Conservation (phyloP, 2,888 invertebrate genomes). For the Salticus scenicus region DNA sequence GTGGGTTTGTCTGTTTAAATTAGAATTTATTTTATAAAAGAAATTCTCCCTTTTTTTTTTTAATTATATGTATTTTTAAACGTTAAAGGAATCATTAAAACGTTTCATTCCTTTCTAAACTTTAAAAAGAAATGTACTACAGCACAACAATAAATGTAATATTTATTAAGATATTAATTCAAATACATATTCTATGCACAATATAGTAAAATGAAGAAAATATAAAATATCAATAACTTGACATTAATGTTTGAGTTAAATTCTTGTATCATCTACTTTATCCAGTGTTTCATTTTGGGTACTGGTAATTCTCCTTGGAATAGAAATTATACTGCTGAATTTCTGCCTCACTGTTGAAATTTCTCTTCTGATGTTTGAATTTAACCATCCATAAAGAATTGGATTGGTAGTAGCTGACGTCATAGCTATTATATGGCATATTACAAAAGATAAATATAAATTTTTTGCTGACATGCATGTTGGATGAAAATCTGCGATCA, state of each 20-base stretch:
- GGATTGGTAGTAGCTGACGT: conserved; percentile 80
- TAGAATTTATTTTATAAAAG: no score
- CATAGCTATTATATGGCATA: conserved; percentile 80
- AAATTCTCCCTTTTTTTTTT: no score
- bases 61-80: no score
- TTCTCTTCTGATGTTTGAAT: conserved; percentile 79
- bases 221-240: no score
- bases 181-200: no score
- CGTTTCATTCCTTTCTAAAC: no score
- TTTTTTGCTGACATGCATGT: conserved; percentile 68
- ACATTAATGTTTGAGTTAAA: not conserved
- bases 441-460: conserved; percentile 77
- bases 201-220: no score
- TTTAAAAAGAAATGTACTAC: no score
- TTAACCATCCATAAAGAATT: conserved; percentile 80
- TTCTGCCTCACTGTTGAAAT: not conserved
- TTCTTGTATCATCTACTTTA: not conserved
- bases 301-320: not conserved
- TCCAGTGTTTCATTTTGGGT: not conserved
- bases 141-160: no score
- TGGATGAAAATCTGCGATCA: conserved; percentile 76
- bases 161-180: no score
- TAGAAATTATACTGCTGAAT: not conserved
- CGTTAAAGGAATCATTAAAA: no score
- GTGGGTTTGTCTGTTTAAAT: no score